These are phyloP conservation scores for Agriotes lineatus DNA, from an alignment of 2,888 invertebrate species.

Conservation along the genomic window DNA sequence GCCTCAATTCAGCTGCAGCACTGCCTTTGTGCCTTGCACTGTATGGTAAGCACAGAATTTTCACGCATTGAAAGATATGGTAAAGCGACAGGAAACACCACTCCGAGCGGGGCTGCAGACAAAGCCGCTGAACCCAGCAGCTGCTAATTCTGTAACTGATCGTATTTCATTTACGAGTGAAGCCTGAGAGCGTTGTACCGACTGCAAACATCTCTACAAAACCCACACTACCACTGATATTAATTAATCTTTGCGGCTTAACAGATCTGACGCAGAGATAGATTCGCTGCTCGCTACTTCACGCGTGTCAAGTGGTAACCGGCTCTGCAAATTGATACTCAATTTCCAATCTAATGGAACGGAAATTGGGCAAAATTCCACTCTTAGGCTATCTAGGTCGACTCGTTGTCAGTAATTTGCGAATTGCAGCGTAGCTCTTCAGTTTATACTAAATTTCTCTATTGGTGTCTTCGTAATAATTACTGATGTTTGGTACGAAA, in stretches of 20 bases:
- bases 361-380: constrained; percentile 4
- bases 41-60: neutral
- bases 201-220: constrained; percentile 38
- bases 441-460: too few relatives aligned
- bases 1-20: too few relatives aligned
- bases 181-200: constrained; percentile 33
- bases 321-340: constrained; percentile 24
- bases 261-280: constrained; percentile 38
- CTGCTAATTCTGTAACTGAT: constrained; percentile 36
- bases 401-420: neutral
- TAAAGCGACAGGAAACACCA: constrained; percentile 2
- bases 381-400: neutral
- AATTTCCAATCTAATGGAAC: constrained; percentile 22
- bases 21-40: too few relatives aligned
- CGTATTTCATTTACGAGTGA: constrained; percentile 37
- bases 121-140: constrained; percentile 32
- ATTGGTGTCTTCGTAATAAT: too few relatives aligned
- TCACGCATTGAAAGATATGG: neutral
- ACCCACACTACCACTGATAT: constrained; percentile 37
- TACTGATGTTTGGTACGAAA: too few relatives aligned
- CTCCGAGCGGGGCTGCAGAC: constrained; percentile 9
- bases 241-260: constrained; percentile 43
- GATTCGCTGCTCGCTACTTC: constrained; percentile 23
- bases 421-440: neutral
- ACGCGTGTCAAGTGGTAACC: constrained; percentile 25